phyloP scores from a whole-genome alignment of 2,888 invertebrate genomes.

The Heliconius cydno region DNA sequence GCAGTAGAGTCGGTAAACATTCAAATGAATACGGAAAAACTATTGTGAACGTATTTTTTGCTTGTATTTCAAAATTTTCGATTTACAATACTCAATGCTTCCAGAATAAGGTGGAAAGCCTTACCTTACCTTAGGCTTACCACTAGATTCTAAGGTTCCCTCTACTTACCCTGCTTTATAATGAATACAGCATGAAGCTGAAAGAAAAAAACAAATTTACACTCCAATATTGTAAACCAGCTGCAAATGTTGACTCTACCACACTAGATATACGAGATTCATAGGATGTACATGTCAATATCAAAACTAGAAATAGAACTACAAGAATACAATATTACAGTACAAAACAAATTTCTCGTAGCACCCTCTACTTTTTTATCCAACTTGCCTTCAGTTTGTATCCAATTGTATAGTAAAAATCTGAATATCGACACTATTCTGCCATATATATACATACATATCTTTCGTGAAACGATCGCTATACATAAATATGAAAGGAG shows the following conservation, averaged over 20 bases:
- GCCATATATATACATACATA: neutral
- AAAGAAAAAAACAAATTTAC: neutral
- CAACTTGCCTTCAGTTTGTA: constrained; percentile 11
- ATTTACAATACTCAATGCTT: no score
- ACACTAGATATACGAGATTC: neutral
- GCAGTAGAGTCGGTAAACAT: constrained; percentile 5
- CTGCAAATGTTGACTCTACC: neutral
- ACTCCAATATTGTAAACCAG: neutral
- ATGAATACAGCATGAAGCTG: no score
- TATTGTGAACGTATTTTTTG: neutral
- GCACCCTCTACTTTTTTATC: constrained; percentile 1
- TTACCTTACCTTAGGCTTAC: no score
- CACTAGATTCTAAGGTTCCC: no score
- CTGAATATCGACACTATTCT: constrained; percentile 21
- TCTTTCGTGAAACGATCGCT: constrained; percentile 17
- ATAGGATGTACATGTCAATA: neutral
- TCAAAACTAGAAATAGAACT: neutral
- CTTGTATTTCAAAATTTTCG: neutral
- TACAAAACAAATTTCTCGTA: neutral
- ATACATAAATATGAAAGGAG: constrained; percentile 31
- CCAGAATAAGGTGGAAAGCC: no score
- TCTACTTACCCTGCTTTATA: no score
- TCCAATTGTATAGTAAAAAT: constrained; percentile 20
- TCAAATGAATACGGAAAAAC: neutral
- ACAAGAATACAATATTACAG: neutral